phyloP scores from a whole-genome alignment of 1,140 invertebrate species.

The Lordiphosa collinella region DNA sequence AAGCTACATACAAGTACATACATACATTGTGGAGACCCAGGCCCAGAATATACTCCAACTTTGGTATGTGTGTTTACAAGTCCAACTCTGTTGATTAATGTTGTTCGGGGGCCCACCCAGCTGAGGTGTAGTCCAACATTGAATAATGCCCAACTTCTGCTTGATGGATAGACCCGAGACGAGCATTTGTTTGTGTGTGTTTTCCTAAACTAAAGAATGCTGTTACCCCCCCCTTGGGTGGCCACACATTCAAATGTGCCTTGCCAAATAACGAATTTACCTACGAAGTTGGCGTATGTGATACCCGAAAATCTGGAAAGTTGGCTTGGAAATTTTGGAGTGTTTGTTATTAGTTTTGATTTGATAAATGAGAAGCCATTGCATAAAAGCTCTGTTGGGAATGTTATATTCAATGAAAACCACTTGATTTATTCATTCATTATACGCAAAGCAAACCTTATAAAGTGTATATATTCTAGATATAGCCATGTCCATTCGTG shows the following conservation, averaged over 20 bases:
- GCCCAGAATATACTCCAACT: neutral
- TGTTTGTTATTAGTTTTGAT: too few species aligned
- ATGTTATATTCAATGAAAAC: too few species aligned
- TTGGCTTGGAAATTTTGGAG: too few species aligned
- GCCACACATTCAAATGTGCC: neutral
- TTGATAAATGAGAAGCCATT: too few species aligned
- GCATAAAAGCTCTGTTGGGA: too few species aligned
- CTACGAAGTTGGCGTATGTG: neutral
- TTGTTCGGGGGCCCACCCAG: constrained; percentile 29
- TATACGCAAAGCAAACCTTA: too few species aligned
- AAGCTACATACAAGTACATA: constrained; percentile 8
- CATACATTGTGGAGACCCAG: too few species aligned
- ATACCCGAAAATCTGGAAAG: too few species aligned
- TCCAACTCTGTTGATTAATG: constrained; percentile 62
- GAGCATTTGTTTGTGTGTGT: neutral
- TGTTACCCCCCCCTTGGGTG: neutral
- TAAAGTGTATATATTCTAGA: too few species aligned
- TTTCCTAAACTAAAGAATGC: constrained; percentile 19
- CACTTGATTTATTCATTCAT: too few species aligned
- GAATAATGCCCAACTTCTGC: constrained; percentile 27
- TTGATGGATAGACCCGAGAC: constrained; percentile 21
- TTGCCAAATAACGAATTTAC: neutral
- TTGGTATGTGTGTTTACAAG: constrained; percentile 24
- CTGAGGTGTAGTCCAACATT: constrained; percentile 18
- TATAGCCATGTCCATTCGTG: too few species aligned